Evolutionary conservation across 1,140 invertebrate species (phyloP), one percentile per base, ranked within the genome.

Genomic region (Glossosoma conforme): DNA sequence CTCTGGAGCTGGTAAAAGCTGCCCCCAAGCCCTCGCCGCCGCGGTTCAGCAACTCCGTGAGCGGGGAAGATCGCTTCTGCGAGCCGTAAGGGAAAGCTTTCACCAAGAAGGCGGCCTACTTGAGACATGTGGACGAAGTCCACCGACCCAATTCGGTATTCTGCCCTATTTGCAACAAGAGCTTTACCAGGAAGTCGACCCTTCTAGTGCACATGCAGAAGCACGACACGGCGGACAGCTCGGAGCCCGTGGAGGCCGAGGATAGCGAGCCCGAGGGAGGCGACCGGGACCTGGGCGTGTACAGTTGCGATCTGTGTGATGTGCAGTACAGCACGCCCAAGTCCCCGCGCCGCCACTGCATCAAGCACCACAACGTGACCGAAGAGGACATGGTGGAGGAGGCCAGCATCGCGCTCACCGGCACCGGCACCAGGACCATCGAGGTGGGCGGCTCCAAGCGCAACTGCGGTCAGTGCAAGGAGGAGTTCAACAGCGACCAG

Each of bases 61-160:
- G 60, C 1, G 41, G 55, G 5, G 72, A 74, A 5, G 77, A 79
- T 2, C 62, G 75, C 17, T 77, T 79, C 52, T 82, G 80, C 47
- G 74, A 74, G 9, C 67, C 80, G 2, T 82, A 79, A 48, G 77
- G 76, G 2, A 79, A 77, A 33, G 69, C 77, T 28, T 79, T 80
- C 41, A 72, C 74, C 0, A 78, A 81, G 58, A 68, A 72, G 14
- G 68, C 73, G 2, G 73, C 72, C 0, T 70, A 79, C 24, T 67
- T 76, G 35, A 67, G 70, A 0, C 80, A 82, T 53, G 77, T 80
- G 70, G 72, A 75, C 25, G 77, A 79, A 48, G 72, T 74, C 25
- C 58, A 69, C 53, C 58, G 69, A 35, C 60, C 49, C 42, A 68
- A 61, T 59, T 68, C 63, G 2, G 66, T 68, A 14, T 71, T 65